phyloP scores from a whole-genome alignment of 2,113 vertebrate genomes.

The Rafetus swinhoei region DNA sequence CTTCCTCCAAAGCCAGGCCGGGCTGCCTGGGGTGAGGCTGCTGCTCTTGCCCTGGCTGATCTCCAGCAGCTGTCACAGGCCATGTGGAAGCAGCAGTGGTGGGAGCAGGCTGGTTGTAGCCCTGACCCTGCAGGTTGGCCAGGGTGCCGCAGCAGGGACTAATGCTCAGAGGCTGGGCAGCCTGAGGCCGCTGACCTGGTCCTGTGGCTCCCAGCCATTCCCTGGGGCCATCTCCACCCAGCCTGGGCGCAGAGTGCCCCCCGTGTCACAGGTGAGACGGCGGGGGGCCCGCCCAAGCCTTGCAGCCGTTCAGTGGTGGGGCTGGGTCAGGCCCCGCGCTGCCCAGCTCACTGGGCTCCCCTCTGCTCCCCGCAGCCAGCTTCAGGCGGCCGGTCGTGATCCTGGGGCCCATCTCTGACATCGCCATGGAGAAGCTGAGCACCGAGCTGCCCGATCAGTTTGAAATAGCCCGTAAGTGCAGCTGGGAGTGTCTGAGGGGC shows the following conservation, averaged over 20 bases:
- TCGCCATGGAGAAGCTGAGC: conserved; percentile 92
- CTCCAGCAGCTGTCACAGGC: no score
- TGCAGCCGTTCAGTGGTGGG: background rate
- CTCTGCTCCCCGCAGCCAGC: conserved; percentile 81
- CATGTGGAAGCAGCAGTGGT: background rate
- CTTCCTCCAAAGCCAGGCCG: no score
- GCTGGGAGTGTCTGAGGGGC: fast-evolving
- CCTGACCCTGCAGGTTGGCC: no score
- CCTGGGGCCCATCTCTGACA: conserved; percentile 93
- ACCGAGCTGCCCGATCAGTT: conserved; percentile 88
- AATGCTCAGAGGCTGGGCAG: background rate
- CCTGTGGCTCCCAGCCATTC: background rate
- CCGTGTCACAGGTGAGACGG: background rate
- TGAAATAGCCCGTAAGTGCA: conserved; percentile 87
- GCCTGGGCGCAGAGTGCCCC: no score
- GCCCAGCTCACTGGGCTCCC: background rate
- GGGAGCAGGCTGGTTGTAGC: background rate
- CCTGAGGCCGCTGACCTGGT: background rate
- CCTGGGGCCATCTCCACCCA: background rate
- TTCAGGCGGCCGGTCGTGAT: conserved; percentile 96
- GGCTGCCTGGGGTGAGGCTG: background rate
- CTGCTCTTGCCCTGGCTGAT: background rate
- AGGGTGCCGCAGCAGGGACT: background rate
- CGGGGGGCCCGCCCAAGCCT: no score
- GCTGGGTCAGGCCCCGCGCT: background rate